Conservation (phyloP, 2,113 vertebrate genomes). For the Clarias gariepinus region DNA sequence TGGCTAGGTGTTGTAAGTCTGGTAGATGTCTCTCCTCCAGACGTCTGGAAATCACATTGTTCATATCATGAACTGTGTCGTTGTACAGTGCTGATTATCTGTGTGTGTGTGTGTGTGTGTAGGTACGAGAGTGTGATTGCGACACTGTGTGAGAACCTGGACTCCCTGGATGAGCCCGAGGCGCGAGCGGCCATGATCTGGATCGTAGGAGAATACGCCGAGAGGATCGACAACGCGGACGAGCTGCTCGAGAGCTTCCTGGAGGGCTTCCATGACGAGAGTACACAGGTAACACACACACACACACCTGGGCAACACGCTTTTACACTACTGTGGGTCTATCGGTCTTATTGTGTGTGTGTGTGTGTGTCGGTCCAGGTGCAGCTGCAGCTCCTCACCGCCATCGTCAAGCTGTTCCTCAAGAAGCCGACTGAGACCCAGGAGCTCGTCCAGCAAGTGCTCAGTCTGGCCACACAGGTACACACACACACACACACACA, state of each 20-base stretch:
- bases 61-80: too few species aligned
- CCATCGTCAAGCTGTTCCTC: constrained; percentile 95
- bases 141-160: constrained; percentile 23
- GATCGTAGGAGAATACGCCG: constrained; percentile 22
- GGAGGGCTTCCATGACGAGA: constrained; percentile 15
- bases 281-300: constrained; percentile 12
- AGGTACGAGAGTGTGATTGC: constrained; percentile 23
- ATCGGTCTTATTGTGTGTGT: neutral
- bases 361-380: constrained; percentile 73
- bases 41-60: too few species aligned
- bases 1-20: too few species aligned
- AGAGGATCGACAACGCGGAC: constrained; percentile 23
- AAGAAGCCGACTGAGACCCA: constrained; percentile 98
- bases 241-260: constrained; percentile 27
- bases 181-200: constrained; percentile 22
- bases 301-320: neutral
- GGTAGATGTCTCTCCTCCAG: too few species aligned
- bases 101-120: neutral
- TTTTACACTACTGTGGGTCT: too few species aligned
- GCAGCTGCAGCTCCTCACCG: constrained; percentile 92
- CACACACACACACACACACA: constrained; percentile 22
- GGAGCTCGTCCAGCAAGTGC: constrained; percentile 95
- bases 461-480: constrained; percentile 97
- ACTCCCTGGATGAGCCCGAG: constrained; percentile 21
- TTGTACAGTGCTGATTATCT: too few species aligned